These are phyloP conservation scores for Amia ocellicauda DNA, from an alignment of 2,113 vertebrate species.

Conservation along the genomic window DNA sequence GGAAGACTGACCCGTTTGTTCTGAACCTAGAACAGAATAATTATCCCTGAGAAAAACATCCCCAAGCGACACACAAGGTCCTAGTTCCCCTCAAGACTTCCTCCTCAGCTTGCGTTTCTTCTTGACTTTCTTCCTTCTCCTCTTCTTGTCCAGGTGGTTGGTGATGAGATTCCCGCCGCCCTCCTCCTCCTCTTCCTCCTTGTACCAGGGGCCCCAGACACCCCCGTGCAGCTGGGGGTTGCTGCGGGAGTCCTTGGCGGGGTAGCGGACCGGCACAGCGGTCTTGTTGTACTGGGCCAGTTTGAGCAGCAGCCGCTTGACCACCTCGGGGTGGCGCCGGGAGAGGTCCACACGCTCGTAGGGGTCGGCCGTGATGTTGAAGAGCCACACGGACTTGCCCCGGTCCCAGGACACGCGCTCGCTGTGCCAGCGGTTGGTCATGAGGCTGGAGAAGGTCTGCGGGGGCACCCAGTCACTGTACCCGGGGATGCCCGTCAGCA, in stretches of 20 bases:
- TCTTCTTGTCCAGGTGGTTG: conserved; percentile 57
- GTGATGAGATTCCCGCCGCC: conserved; percentile 46
- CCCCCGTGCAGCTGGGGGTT: conserved; percentile 92
- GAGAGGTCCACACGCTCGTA: conserved; percentile 92
- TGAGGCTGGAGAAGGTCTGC: conserved; percentile 83
- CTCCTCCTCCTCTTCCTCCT: conserved; percentile 71
- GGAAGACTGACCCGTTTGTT: too few relatives aligned
- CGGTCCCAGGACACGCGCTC: conserved; percentile 78
- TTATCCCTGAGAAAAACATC: conserved; percentile 59
- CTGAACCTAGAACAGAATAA: too few relatives aligned
- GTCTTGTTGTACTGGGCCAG: conserved; percentile 87
- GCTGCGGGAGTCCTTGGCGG: conserved; percentile 86
- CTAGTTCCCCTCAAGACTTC: conserved; percentile 41
- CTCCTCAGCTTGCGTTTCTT: conserved; percentile 67
- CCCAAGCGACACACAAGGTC: not conserved
- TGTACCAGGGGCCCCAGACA: conserved; percentile 94
- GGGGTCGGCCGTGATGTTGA: conserved; percentile 92
- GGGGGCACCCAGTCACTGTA: conserved; percentile 96
- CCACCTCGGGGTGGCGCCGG: conserved; percentile 73
- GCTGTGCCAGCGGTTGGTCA: conserved; percentile 82
- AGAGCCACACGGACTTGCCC: conserved; percentile 93
- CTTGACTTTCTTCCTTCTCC: conserved; percentile 59
- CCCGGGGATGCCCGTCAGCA: conserved; percentile 89
- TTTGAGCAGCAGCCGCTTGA: conserved; percentile 80
- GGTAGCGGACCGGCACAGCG: conserved; percentile 87